Evolutionary conservation across 2,888 invertebrate genomes (phyloP), one percentile per base, ranked within the genome.

Genomic region (Dasypolia templi): DNA sequence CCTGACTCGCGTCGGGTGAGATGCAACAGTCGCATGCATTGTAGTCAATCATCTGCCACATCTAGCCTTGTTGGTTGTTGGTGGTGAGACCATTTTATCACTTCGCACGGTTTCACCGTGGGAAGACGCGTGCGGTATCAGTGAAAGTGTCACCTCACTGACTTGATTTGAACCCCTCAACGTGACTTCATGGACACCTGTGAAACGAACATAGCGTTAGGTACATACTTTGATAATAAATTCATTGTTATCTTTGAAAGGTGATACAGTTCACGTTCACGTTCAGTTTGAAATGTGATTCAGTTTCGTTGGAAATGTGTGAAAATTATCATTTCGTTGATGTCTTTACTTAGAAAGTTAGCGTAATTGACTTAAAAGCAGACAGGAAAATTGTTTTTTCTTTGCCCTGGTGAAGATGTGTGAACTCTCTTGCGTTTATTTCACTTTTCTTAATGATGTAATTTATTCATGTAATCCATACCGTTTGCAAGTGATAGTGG

Each of bases 71-170:
- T 89, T 87, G 83, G 88, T 89, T 88, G 88, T 89, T 78, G 78
- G 83, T 83, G 91, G 90, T 91, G 91, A 90, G 91, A 91, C 85
- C 95, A 95, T 95, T 95, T 94, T 95, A 93, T 91, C 89, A 89
- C 94, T 93, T 93, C 94, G 90, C 95, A 94, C 95, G 94, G 92
- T 95, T 95, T 95, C 94, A 88, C 94, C 93, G 93, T 92, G 93
- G 89, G 89, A 82, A 84, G 87, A 74, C 88, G 81, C 84, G 88
- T 90, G 92, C 92, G 90, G 89, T 88, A 81, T 91, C 88, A 89
- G 95, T 90, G 95, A 95, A 95, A 95, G 95, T 95, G 92, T 93
- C 93, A 93, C 93, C 92, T 92, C 92, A 75, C 82, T 89, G 90
- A 86, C 87, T 87, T 63, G 82, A 90, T 93, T 73, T 92, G 93